These are phyloP conservation scores for Seriola dumerili DNA, from an alignment of 2,113 vertebrate species.

Conservation along the genomic window DNA sequence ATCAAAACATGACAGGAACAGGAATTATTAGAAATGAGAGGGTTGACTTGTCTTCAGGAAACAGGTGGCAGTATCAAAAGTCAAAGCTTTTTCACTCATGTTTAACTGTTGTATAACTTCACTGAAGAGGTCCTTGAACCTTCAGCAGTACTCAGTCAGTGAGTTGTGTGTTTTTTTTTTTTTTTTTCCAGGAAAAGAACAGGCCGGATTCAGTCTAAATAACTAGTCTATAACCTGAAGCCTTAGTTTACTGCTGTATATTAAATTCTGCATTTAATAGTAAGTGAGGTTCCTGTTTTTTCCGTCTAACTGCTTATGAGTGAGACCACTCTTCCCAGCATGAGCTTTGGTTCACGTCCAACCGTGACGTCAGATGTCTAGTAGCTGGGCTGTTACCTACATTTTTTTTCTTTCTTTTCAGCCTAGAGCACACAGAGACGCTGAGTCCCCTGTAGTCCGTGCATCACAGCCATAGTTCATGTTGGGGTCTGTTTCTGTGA, in stretches of 20 bases:
- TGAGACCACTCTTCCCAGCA: conserved; percentile 16
- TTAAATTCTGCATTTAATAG: neutral
- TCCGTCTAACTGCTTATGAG: neutral
- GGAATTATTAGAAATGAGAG: neutral
- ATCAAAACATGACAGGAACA: neutral
- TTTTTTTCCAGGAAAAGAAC: neutral
- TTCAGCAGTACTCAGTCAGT: neutral
- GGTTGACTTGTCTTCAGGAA: neutral
- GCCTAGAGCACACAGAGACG: neutral
- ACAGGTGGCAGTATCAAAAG: neutral
- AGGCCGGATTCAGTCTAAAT: neutral
- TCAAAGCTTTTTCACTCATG: neutral
- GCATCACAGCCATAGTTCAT: neutral
- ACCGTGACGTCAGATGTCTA: conserved; percentile 9
- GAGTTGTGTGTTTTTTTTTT: neutral
- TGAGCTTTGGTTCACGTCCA: conserved; percentile 13
- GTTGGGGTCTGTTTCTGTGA: conserved; percentile 9
- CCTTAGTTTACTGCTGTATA: neutral
- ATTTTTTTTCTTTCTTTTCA: neutral
- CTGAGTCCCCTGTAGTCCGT: neutral
- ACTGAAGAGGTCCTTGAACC: neutral
- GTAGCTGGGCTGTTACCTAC: conserved; percentile 1
- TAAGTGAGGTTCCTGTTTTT: conserved; percentile 3
- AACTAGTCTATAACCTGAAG: conserved; percentile 3
- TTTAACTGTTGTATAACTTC: neutral